These are phyloP conservation scores for Marcusenius ussheri DNA, from an alignment of 2,113 vertebrate species.

Conservation along the genomic window DNA sequence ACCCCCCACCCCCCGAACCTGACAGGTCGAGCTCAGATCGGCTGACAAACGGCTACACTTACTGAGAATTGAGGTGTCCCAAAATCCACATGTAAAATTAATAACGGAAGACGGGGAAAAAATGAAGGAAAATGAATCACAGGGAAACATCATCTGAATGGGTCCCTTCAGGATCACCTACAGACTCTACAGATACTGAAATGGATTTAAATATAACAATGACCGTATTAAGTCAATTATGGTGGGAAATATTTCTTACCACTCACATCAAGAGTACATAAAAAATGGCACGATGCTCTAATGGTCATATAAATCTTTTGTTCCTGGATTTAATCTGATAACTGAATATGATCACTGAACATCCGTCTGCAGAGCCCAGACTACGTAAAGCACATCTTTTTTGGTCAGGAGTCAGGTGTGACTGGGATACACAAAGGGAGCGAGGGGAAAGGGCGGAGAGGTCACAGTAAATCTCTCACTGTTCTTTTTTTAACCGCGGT, in stretches of 20 bases:
- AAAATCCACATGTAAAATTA: neutral
- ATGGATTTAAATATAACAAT: neutral
- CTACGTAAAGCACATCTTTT: neutral
- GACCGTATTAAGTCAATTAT: neutral
- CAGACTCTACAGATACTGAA: neutral
- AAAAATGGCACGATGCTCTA: neutral
- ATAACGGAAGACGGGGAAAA: neutral
- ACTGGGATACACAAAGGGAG: conserved; percentile 17
- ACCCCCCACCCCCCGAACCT: neutral
- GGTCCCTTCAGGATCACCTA: neutral
- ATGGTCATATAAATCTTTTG: neutral
- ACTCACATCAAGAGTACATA: neutral
- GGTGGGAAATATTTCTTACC: neutral
- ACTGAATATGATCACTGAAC: neutral
- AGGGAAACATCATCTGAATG: neutral
- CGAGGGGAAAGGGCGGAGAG: neutral
- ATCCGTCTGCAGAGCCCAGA: neutral
- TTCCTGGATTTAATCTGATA: neutral
- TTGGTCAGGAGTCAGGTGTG: neutral
- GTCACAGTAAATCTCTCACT: conserved; percentile 5
- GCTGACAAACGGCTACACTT: neutral
- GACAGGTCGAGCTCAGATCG: neutral
- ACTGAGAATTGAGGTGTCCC: neutral
- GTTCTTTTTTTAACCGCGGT: conserved; percentile 21
- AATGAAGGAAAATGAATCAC: neutral